Percentiles rank a stretch among this genome's conserved stretches.
Evolutionary conservation across 1,140 invertebrate species (phyloP).

Genomic region (Dendroctonus valens): DNA sequence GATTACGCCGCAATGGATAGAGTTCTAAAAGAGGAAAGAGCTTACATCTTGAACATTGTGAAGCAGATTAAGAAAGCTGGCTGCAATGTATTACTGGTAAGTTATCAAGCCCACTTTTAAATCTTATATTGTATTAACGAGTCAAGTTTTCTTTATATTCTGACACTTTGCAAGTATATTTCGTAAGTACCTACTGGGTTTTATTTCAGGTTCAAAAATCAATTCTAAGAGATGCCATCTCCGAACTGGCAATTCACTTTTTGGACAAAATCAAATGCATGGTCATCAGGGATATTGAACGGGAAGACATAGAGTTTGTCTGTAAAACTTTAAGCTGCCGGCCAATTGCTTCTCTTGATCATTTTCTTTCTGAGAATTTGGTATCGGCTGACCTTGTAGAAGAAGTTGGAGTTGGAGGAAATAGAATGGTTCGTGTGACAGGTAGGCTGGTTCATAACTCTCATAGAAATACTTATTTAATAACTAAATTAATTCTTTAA

Average conservation of each 20-base stretch:
- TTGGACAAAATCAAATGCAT: slow-evolving; percentile 99
- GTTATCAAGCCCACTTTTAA: slow-evolving; percentile 1
- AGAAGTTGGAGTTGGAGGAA: slow-evolving; percentile 85
- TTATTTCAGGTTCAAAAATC: slow-evolving; percentile 78
- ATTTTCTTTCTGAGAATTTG: slow-evolving; percentile 91
- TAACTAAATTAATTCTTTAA: neutral
- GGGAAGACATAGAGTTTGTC: slow-evolving; percentile 97
- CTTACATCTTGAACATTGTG: slow-evolving; percentile 97
- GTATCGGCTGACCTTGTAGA: slow-evolving; percentile 92
- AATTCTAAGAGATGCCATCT: slow-evolving; percentile 95
- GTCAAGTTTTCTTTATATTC: too few relatives aligned
- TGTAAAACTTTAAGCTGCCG: slow-evolving; percentile 93
- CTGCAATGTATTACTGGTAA: slow-evolving; percentile 94
- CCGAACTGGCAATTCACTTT: slow-evolving; percentile 96
- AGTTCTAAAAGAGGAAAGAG: slow-evolving; percentile 95
- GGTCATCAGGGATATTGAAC: slow-evolving; percentile 97
- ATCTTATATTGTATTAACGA: too few relatives aligned
- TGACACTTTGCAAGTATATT: neutral
- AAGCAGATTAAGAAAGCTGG: slow-evolving; percentile 99
- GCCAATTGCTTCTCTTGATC: slow-evolving; percentile 97
- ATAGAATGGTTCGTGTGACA: slow-evolving; percentile 89
- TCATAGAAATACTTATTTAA: neutral
- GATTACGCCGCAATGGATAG: slow-evolving; percentile 99
- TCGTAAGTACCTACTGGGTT: neutral
- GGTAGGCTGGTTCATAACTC: slow-evolving; percentile 27